phyloP scores from a whole-genome alignment of 2,113 vertebrate genomes.

The Hippoglossus stenolepis region DNA sequence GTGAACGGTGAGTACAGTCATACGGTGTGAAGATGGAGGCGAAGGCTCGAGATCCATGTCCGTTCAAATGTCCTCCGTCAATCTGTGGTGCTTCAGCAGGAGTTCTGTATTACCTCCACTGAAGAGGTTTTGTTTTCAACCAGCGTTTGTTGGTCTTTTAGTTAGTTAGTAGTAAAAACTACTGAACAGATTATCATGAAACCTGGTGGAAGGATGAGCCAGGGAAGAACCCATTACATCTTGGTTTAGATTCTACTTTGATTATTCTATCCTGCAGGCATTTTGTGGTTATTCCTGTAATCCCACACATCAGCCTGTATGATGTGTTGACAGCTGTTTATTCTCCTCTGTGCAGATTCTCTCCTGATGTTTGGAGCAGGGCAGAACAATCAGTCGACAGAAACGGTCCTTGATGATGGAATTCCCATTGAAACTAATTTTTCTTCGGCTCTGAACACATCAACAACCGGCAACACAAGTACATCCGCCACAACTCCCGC shows the following conservation, averaged over 20 bases:
- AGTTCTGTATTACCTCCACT: no score
- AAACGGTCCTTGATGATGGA: conserved; percentile 22
- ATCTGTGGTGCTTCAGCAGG: background rate
- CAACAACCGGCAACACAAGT: conserved; percentile 1
- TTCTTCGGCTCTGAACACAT: conserved; percentile 35
- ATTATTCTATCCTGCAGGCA: conserved; percentile 9
- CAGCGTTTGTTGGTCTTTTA: no score
- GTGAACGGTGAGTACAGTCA: background rate
- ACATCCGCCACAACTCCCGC: conserved; percentile 22
- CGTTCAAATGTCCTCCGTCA: background rate
- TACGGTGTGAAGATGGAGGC: background rate
- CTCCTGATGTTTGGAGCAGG: conserved; percentile 79
- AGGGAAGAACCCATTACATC: no score
- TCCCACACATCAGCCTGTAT: background rate
- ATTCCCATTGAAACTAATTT: conserved; percentile 38
- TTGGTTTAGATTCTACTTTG: background rate
- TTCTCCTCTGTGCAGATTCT: conserved; percentile 67
- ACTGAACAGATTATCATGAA: no score
- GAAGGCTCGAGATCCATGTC: background rate
- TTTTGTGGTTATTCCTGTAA: conserved; percentile 4
- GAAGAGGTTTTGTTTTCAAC: no score
- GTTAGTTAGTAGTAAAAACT: no score
- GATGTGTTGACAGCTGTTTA: background rate
- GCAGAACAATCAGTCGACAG: conserved; percentile 61
- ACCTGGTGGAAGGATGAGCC: no score